Conservation (phyloP, 2,888 invertebrate species). For the Nephrotoma flavescens region DNA sequence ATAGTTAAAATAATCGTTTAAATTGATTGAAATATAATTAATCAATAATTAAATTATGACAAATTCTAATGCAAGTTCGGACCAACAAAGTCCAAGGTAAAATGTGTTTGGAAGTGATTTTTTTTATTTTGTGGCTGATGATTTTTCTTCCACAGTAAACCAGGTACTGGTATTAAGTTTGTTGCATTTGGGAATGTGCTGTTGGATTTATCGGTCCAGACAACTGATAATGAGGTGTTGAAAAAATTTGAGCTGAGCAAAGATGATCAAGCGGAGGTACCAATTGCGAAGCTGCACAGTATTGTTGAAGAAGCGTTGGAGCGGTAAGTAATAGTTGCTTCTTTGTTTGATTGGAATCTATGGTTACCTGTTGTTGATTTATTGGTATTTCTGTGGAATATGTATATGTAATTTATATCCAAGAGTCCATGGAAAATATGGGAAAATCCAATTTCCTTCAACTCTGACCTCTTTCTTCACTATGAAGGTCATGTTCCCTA, state of each 20-base stretch:
- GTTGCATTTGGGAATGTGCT: conserved; percentile 29
- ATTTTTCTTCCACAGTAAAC: neutral
- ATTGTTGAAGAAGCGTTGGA: conserved; percentile 3
- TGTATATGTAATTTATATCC: neutral
- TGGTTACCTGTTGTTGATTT: neutral
- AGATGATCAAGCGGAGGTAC: conserved; percentile 8
- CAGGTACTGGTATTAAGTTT: conserved; percentile 17
- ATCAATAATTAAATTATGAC: neutral
- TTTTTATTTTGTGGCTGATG: neutral
- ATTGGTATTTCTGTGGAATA: neutral
- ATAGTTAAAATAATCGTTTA: neutral
- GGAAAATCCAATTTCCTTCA: neutral
- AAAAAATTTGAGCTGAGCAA: neutral
- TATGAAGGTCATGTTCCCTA: neutral
- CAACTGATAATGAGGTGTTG: neutral
- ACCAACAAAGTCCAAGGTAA: neutral
- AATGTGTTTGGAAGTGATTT: neutral
- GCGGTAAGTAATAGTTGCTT: neutral
- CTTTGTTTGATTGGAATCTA: neutral
- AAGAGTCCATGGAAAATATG: neutral
- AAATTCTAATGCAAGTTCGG: neutral
- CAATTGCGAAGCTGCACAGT: conserved; percentile 5
- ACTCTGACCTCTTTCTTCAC: neutral
- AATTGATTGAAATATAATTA: neutral
- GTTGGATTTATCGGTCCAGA: conserved; percentile 19